Evolutionary conservation across 2,113 vertebrate genomes (phyloP).

Genomic region (Circaetus cinerascens): DNA sequence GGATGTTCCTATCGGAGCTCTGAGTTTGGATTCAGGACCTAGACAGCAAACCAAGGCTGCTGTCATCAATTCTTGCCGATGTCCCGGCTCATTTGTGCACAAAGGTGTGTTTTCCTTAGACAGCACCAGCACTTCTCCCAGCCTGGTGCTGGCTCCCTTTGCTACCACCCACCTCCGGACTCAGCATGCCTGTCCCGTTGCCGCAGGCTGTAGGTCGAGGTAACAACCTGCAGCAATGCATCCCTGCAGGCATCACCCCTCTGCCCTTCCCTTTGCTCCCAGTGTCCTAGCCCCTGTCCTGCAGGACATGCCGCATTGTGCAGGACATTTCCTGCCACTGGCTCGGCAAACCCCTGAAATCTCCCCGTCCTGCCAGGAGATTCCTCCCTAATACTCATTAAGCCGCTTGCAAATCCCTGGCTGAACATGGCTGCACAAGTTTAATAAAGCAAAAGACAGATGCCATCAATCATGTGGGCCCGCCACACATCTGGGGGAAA

Average conservation of each 20-base stretch:
- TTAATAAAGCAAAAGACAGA: constrained; percentile 81
- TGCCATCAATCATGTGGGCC: constrained; percentile 75
- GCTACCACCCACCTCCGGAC: neutral
- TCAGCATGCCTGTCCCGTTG: accelerated
- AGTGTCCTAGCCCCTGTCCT: neutral
- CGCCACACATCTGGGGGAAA: constrained; percentile 65
- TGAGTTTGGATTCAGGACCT: neutral
- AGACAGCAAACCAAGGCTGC: neutral
- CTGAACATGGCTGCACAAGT: constrained; percentile 70
- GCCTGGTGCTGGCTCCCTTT: neutral
- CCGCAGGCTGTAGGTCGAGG: neutral
- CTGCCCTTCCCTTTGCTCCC: neutral
- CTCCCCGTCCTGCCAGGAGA: constrained; percentile 66
- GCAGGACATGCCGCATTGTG: neutral
- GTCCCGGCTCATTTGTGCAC: neutral
- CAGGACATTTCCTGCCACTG: constrained; percentile 46
- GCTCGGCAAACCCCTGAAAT: constrained; percentile 35
- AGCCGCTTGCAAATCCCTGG: constrained; percentile 78
- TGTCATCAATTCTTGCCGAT: accelerated
- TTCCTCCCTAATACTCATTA: constrained; percentile 78
- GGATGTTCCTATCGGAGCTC: neutral
- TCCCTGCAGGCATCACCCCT: neutral
- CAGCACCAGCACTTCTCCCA: neutral
- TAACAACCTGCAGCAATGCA: neutral
- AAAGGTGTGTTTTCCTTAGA: accelerated